Base-by-base conservation (phyloP, 1,140 invertebrate genomes). In the Micrasema longulum region DNA sequence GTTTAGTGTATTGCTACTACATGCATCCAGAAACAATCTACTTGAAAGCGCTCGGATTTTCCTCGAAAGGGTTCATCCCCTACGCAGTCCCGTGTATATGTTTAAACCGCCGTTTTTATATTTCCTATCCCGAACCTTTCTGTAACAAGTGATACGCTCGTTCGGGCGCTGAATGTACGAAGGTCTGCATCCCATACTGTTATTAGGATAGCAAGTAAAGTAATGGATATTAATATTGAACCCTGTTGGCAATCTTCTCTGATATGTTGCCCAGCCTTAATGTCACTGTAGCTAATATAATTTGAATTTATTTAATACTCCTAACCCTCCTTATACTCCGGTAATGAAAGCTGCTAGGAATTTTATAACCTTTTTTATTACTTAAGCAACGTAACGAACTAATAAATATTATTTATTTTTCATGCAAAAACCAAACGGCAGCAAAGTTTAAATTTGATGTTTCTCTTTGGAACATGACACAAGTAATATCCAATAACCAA, bases 201-300 rank as follows among this genome's bases (percentile, higher is more conserved):
- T 63, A 63, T 53, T 47, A 63, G 22, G 55, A 64, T 26, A 52
- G 26, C 57, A 66, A 48, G 47, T 60, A 23, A 72, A 67, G 64
- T 72, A 72, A 72, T 72, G 71, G 71, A 72, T 72, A 71, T 71
- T 65, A 72, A 72, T 72, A 72, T 68, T 18, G 52, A 67, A 72
- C 26, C 71, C 45, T 23, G 45, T 57, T 72, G 71, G 65, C 64
- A 72, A 60, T 72, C 71, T 26, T 36, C 35, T 47, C 45, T 67
- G 55, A 67, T 67, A 20, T 48, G 47, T 71, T 18, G 14, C 35
- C 23, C 45, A 50, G 43, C 23, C 38, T 35, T 35, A 36, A 52
- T 66, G 26, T 66, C 41, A 20, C 43, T 48, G 23, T 63, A 47
- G 43, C 10, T 43, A 35, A 66, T 50, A 11, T 12, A 50, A 66